Conservation (phyloP, 2,888 invertebrate species). For the Ernsta delagoae region DNA sequence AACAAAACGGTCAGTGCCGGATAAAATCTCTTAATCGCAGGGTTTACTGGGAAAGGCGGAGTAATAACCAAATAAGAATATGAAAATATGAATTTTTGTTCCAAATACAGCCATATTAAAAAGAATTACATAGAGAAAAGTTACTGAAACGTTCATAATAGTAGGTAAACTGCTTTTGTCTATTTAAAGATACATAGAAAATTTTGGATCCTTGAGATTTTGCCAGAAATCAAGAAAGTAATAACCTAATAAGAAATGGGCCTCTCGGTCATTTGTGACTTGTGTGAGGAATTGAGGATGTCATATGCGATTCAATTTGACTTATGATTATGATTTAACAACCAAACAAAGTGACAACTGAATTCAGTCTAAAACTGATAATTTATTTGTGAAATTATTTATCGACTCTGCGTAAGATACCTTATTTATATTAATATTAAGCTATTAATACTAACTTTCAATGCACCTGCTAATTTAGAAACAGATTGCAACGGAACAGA, state of each 20-base stretch:
- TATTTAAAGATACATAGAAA: background rate
- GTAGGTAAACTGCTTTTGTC: background rate
- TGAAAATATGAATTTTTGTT: background rate
- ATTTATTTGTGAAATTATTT: too few species aligned
- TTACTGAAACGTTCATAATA: background rate
- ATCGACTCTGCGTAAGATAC: too few species aligned
- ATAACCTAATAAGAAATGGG: too few species aligned
- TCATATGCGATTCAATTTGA: too few species aligned
- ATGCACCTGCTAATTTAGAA: background rate
- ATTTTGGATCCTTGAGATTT: background rate
- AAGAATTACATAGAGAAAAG: background rate
- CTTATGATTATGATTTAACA: too few species aligned
- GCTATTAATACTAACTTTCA: background rate
- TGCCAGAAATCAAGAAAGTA: too few species aligned
- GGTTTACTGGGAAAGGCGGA: background rate
- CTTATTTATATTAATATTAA: too few species aligned
- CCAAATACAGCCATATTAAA: background rate
- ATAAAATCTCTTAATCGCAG: background rate
- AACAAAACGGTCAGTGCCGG: background rate
- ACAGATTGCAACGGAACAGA: conserved; percentile 10
- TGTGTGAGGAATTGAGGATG: too few species aligned
- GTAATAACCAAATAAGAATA: background rate
- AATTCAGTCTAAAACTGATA: too few species aligned
- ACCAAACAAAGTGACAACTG: too few species aligned
- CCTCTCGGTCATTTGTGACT: too few species aligned